Percentiles rank a stretch among this genome's conserved stretches.
These are phyloP conservation scores for Pogona vitticeps DNA, from an alignment of 2,113 vertebrate species.

Conservation along the genomic window DNA sequence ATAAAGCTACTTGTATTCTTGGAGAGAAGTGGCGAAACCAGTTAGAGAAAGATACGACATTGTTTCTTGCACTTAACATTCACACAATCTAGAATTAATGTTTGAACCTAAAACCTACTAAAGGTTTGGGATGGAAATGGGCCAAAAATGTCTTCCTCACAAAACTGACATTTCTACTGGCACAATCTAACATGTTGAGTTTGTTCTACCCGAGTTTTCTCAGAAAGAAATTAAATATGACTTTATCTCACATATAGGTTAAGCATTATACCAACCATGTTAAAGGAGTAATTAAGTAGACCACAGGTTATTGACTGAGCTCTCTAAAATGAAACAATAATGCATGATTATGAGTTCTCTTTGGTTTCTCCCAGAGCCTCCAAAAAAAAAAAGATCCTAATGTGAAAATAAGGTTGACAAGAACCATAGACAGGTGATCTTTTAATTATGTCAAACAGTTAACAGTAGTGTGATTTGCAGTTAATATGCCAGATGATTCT, in stretches of 20 bases:
- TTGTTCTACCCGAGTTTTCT: conserved; percentile 33
- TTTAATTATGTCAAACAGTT: conserved; percentile 2
- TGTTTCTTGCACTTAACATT: not conserved
- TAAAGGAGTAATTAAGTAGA: conserved; percentile 50
- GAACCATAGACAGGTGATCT: not conserved
- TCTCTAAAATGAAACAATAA: conserved; percentile 3
- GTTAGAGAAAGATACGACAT: fast-evolving
- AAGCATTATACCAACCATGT: conserved; percentile 23
- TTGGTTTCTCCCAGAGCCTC: conserved; percentile 17
- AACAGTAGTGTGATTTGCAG: conserved; percentile 18
- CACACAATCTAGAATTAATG: conserved; percentile 37
- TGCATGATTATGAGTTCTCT: not conserved
- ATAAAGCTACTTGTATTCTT: not conserved
- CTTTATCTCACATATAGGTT: conserved; percentile 64
- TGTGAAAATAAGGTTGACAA: not conserved
- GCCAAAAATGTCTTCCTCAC: conserved; percentile 5
- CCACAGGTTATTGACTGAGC: conserved; percentile 61
- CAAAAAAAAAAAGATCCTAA: not conserved
- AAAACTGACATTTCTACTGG: conserved; percentile 8
- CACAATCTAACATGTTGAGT: conserved; percentile 31
- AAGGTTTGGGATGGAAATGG: not conserved
- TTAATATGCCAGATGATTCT: not conserved
- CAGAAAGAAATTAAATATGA: conserved; percentile 43
- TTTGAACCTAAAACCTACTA: conserved; percentile 19
- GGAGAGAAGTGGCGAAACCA: conserved; percentile 15